Base-by-base conservation (phyloP, 2,888 invertebrate genomes). In the Erebia epiphron region DNA sequence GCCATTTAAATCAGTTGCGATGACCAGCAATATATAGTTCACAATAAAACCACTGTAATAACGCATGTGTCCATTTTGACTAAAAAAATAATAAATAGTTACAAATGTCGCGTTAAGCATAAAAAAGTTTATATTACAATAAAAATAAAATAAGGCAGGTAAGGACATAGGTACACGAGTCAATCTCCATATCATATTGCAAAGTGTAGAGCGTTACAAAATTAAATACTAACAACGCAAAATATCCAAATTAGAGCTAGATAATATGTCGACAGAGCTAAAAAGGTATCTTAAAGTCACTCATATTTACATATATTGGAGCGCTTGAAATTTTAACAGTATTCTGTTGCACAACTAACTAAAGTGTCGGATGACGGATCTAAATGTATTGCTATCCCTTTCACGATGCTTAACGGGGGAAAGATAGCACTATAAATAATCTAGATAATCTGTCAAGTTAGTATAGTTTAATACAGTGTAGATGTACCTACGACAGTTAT, bases 11-110 rank as follows among this genome's bases (percentile, higher is more conserved):
- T 7, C 10, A 43, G 5, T 10, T 10, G 58, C n/a, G n/a, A 41
- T 21, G 8, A 56, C 56, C n/a, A 21, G 21, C 2, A 21, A 21
- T 21, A 21, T 21, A 2, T 21, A 18, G 11, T 46, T 61, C 18
- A 18, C 61, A 61, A 61, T 21, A 61, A 61, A 46, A 14, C 61
- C 61, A 14, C 21, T 46, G 14, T 49, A 49, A 73, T 60, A 75
- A 72, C 75, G 71, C 77, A 81, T 83, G 86, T 86, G 86, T 83
- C 79, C 86, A 85, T 83, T 82, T 79, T 73, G 74, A 75, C 71
- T 70, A 69, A 66, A 65, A 69, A 72, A 70, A 54, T 54, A 54
- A 54, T 18, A 18, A 69, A 74, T 70, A 67, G 52, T 64, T 63
- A 56, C 67, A 60, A 71, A 54, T 60, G 62, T 65, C 64, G 46